Base-by-base conservation (phyloP, 1,140 invertebrate species). In the Diabrotica undecimpunctata region DNA sequence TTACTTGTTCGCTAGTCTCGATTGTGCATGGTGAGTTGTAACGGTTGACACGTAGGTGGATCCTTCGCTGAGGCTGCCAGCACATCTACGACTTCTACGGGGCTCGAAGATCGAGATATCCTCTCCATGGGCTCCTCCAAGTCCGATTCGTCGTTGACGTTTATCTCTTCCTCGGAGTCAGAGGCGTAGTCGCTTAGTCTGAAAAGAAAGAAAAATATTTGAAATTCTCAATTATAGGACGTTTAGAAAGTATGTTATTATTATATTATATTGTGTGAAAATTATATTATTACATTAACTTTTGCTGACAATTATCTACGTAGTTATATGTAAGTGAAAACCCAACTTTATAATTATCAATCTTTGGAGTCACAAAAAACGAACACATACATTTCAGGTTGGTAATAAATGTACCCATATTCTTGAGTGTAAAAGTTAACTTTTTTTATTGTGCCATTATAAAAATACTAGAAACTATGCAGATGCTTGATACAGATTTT, bases 151-250 rank as follows among this genome's bases (percentile, higher is more conserved):
- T 90, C 88, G 69, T 88, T 85, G 3, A 87, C 86, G 71, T 88
- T 86, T 74, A 87, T 90, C 73, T 89, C 88, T 74, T 90, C 88
- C 72, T 90, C 88, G 7, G 84, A 86, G 65, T 85, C 84, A 0
- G 82, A 82, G 62, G 80, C 80, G 39, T 81, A 84, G 57, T 83
- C 82, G 61, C 80, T 72, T 55, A 75, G 37, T 54, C 61, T 60
- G 41, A 25, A 60, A 60, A 7, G n/a, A 57, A 58, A 14, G 3
- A 56, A 7, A 5, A 51, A 51, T 46, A 11, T 37, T 37, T 54
- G 46, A 51, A 54, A 54, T 54, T 8, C 11, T 8, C 53, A 54
- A 0, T 46, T 46, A 46, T 8, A 46, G 8, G 3, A 46, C 41
- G n/a, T 5, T 46, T 10, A 46, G n/a, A 46, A 10, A n/a, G 4